Percentiles rank a stretch among this genome's conserved stretches.
These are phyloP conservation scores for Lasioglossum oenotherae DNA, from an alignment of 2,888 invertebrate genomes.

Conservation along the genomic window DNA sequence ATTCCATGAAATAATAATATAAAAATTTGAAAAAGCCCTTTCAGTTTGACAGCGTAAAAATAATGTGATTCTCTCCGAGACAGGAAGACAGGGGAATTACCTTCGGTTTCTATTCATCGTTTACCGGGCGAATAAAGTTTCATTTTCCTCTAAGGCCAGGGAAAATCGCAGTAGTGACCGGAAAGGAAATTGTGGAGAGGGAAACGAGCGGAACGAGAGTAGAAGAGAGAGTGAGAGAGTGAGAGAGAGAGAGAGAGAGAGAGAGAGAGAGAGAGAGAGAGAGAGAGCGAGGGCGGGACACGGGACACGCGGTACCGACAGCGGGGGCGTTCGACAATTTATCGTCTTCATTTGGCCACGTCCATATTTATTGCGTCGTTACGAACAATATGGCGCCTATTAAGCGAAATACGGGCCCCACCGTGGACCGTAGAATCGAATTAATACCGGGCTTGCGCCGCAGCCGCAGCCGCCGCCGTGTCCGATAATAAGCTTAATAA, in stretches of 20 bases:
- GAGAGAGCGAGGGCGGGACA: constrained; percentile 24
- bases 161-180: constrained; percentile 35
- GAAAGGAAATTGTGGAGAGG: constrained; percentile 14
- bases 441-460: constrained; percentile 71
- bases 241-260: constrained; percentile 1
- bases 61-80: neutral
- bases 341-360: constrained; percentile 82
- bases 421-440: constrained; percentile 75
- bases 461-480: constrained; percentile 64
- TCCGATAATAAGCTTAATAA: constrained; percentile 81
- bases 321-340: constrained; percentile 83
- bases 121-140: neutral
- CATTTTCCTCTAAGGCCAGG: neutral
- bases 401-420: constrained; percentile 78
- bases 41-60: neutral
- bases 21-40: neutral
- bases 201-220: constrained; percentile 10
- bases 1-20: neutral
- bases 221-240: constrained; percentile 31
- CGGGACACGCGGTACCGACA: constrained; percentile 70
- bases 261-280: neutral
- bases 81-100: neutral
- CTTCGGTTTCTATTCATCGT: constrained; percentile 1
- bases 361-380: constrained; percentile 83
- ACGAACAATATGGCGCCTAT: constrained; percentile 82